A percentile compares a stretch with the other conserved stretches of the same genome.
Conservation (phyloP, 2,797 vertebrate species). For the Poecilia velifera region DNA sequence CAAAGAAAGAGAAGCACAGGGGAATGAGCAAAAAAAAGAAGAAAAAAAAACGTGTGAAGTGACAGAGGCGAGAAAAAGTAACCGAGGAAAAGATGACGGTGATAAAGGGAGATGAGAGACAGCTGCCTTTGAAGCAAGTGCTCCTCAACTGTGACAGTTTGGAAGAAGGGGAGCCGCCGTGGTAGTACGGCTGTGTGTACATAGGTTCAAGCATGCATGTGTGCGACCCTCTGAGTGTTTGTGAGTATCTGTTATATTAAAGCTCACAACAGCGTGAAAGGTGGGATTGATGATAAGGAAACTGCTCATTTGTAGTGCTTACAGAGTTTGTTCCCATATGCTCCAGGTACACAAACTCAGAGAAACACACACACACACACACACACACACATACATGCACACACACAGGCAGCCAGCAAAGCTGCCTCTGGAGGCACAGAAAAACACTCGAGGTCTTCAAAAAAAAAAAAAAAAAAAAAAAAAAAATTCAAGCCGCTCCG, state of each 20-base stretch:
- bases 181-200: conserved; percentile 12
- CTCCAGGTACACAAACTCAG: conserved; percentile 51
- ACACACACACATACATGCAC: conserved; percentile 19
- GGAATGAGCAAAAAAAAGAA: conserved; percentile 46
- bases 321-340: conserved; percentile 50
- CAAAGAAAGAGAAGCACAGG: conserved; percentile 52
- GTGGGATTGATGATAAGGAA: conserved; percentile 72
- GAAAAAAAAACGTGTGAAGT: conserved; percentile 57
- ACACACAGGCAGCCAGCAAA: conserved; percentile 45
- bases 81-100: conserved; percentile 64
- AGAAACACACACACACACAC: conserved; percentile 39
- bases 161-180: conserved; percentile 11
- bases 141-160: conserved; percentile 63
- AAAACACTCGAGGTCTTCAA: conserved; percentile 59
- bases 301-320: conserved; percentile 68
- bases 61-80: conserved; percentile 60
- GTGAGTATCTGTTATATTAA: conserved; percentile 62
- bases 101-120: conserved; percentile 72
- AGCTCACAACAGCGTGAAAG: conserved; percentile 72
- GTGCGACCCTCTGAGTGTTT: conserved; percentile 17
- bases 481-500: conserved; percentile 56
- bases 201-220: conserved; percentile 14
- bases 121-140: conserved; percentile 65
- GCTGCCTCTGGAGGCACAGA: conserved; percentile 55
- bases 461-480: conserved; percentile 17